phyloP scores from a whole-genome alignment of 2,797 vertebrate genomes.

The Pipistrellus kuhlii region DNA sequence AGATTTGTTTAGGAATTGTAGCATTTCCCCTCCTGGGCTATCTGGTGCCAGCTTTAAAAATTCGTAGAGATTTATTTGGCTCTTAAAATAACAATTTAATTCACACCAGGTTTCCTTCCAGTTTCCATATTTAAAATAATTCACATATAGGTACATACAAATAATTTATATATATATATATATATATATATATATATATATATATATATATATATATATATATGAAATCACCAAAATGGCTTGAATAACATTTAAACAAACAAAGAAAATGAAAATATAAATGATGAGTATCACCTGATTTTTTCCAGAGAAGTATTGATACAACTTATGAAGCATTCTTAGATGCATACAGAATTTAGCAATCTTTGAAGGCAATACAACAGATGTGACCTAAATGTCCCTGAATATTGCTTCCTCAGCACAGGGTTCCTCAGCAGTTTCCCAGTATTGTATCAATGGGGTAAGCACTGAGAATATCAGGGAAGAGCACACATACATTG shows the following conservation, averaged over 20 bases:
- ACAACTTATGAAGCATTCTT: background rate
- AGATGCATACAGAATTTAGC: background rate
- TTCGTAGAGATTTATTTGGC: background rate
- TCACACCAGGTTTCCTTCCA: background rate
- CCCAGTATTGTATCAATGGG: background rate
- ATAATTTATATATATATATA: background rate
- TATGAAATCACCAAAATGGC: background rate
- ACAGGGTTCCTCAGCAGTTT: background rate
- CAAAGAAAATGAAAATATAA: slow-evolving; percentile 27
- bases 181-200: background rate
- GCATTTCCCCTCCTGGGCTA: background rate
- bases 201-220: background rate
- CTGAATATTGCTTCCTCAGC: background rate
- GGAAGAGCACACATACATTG: background rate
- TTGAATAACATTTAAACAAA: background rate
- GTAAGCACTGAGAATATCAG: background rate
- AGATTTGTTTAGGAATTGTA: slow-evolving; percentile 18
- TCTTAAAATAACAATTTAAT: slow-evolving; percentile 40
- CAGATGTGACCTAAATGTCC: background rate
- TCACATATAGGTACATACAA: background rate
- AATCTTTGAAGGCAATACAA: background rate
- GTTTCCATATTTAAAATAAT: slow-evolving; percentile 31
- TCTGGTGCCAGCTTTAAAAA: slow-evolving; percentile 3
- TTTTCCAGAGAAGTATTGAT: background rate
- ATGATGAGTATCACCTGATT: background rate